A percentile compares a stretch with the other conserved stretches of the same genome.
phyloP scores from a whole-genome alignment of 2,888 invertebrate species.

The Eupithecia subumbrata region DNA sequence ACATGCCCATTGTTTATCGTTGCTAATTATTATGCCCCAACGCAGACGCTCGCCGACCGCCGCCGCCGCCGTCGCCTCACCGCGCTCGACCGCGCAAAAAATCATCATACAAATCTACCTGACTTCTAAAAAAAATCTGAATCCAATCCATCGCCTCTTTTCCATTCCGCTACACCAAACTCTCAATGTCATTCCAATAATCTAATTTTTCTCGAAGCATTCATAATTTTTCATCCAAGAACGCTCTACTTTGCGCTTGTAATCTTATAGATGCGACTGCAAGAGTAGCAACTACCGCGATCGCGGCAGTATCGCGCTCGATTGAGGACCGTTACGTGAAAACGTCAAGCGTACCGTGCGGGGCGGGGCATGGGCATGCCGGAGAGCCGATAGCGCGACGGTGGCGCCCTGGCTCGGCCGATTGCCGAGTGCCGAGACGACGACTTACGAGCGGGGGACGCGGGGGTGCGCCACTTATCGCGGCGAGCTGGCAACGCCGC shows the following conservation, averaged over 20 bases:
- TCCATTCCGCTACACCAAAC: constrained; percentile 25
- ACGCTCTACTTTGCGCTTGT: constrained; percentile 61
- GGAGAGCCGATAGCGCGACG: constrained; percentile 72
- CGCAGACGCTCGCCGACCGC: constrained; percentile 69
- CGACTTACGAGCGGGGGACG: constrained; percentile 77
- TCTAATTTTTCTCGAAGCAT: constrained; percentile 38
- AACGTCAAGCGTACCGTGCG: constrained; percentile 68
- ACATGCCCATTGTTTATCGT: constrained; percentile 82
- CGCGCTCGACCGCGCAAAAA: constrained; percentile 66
- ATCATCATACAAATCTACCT: constrained; percentile 64
- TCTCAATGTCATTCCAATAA: constrained; percentile 38
- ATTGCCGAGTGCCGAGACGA: constrained; percentile 78
- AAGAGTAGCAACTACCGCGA: constrained; percentile 71
- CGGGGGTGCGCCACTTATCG: constrained; percentile 84
- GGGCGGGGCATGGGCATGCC: constrained; percentile 33
- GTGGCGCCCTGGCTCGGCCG: constrained; percentile 79
- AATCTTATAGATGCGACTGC: constrained; percentile 61
- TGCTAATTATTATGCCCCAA: constrained; percentile 81
- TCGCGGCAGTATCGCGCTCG: constrained; percentile 82
- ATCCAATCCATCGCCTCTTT: constrained; percentile 36
- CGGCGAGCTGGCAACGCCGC: constrained; percentile 83
- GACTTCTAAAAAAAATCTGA: constrained; percentile 52
- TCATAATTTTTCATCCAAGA: constrained; percentile 46
- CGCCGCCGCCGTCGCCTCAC: constrained; percentile 51
- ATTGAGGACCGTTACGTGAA: constrained; percentile 84